Evolutionary conservation across 2,113 vertebrate species (phyloP), one percentile per base, ranked within the genome.

Genomic region (Cavia aperea): DNA sequence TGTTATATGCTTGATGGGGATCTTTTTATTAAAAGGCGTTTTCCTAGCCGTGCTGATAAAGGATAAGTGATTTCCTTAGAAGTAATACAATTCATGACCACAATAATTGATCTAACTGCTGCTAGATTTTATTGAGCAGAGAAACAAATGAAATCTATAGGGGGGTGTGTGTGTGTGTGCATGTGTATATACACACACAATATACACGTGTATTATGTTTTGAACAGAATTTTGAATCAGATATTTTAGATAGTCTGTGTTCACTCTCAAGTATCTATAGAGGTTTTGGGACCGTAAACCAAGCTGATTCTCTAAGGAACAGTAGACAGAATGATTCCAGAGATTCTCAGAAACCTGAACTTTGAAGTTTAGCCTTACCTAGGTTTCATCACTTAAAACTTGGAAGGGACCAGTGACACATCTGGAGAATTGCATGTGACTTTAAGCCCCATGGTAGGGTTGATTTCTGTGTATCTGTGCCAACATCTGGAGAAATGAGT

Each of bases 21-120:
- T 95, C 81, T 96, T 96, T 97, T 96, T 95, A 95, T 95, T 94
- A 92, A 82, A 86, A 91, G 49, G 58, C 70, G 21, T 94, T 94
- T 95, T 86, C 88, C 68, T 86, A 94, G 78, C 95, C 94, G 13
- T 43, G 86, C 81, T 75, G 58, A 77, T 79, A 82, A 91, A 93
- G 26, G 89, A 23, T 95, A 43, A 88, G 9, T 84, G 86, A 58
- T 1, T 0, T 90, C 82, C 90, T 94, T 86, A 81, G 79, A 84
- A 96, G 89, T 83, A 68, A 73, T 43, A 39, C 49, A 85, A 66
- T 85, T 92, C 49, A 33, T 90, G 85, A 86, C 91, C 87, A 70
- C 56, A 56, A 11, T 70, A 31, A 94, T 92, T 94, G 86, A 68
- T 89, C 94, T 93, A 94, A 88, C 88, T 88, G 88, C 95, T 96